phyloP scores from a whole-genome alignment of 2,113 vertebrate species.

The Pandion haliaetus region DNA sequence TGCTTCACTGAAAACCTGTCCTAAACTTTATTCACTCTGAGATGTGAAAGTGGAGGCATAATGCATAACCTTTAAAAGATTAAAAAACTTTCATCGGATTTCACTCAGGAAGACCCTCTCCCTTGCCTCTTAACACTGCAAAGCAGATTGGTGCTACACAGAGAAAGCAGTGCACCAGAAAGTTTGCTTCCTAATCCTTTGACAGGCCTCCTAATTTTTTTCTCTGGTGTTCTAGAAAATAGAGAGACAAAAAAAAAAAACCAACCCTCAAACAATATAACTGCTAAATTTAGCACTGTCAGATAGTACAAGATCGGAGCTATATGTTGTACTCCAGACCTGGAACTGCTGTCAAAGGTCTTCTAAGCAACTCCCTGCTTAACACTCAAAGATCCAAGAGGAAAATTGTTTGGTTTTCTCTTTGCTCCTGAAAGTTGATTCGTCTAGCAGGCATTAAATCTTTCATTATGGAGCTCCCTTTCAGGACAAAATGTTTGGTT shows the following conservation, averaged over 20 bases:
- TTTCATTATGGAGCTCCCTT: constrained; percentile 46
- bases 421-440: constrained; percentile 10
- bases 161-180: neutral
- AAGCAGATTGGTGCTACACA: neutral
- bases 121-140: neutral
- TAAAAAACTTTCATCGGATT: neutral
- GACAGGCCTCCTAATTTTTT: constrained; percentile 5
- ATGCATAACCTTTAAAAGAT: constrained; percentile 33
- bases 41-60: constrained; percentile 15
- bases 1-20: constrained; percentile 7
- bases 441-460: constrained; percentile 52
- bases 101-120: neutral
- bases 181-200: constrained; percentile 48
- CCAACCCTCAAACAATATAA: neutral
- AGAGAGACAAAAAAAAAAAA: neutral
- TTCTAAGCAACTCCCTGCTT: constrained; percentile 51
- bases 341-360: constrained; percentile 51
- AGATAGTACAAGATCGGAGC: constrained; percentile 61
- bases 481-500: constrained; percentile 27
- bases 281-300: constrained; percentile 63
- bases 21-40: neutral
- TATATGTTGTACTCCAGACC: constrained; percentile 24
- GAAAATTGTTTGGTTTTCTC: neutral
- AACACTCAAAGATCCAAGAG: neutral
- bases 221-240: constrained; percentile 12